Percentiles rank a stretch among this genome's conserved stretches.
These are phyloP conservation scores for Eutrigla gurnardus DNA, from an alignment of 2,797 vertebrate genomes.

Conservation along the genomic window DNA sequence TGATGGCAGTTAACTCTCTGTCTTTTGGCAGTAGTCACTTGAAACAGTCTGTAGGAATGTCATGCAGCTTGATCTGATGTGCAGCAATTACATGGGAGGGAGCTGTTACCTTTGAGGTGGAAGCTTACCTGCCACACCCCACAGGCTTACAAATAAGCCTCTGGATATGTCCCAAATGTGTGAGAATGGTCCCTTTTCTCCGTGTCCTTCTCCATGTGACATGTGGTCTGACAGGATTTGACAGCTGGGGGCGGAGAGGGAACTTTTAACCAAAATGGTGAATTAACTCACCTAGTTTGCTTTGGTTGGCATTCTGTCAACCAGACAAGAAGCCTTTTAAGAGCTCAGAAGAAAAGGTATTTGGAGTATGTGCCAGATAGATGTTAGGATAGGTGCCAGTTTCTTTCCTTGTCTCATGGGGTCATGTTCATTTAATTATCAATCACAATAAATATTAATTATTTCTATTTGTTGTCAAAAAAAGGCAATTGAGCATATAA, in stretches of 20 bases:
- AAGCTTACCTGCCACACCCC: slow-evolving; percentile 73
- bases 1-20: slow-evolving; percentile 56
- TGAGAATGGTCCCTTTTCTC: slow-evolving; percentile 58
- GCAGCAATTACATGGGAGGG: slow-evolving; percentile 75
- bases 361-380: slow-evolving; percentile 8
- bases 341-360: slow-evolving; percentile 33
- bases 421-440: not conserved
- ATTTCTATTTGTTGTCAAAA: slow-evolving; percentile 21
- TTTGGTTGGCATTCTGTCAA: slow-evolving; percentile 53
- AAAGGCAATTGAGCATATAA: slow-evolving; percentile 8
- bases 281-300: slow-evolving; percentile 50
- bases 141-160: slow-evolving; percentile 68
- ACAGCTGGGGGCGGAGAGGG: slow-evolving; percentile 43
- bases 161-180: slow-evolving; percentile 65
- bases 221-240: slow-evolving; percentile 57
- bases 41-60: slow-evolving; percentile 72
- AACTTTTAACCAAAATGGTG: slow-evolving; percentile 32
- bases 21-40: slow-evolving; percentile 63
- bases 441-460: not conserved
- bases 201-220: slow-evolving; percentile 34
- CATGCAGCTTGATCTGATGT: slow-evolving; percentile 72
- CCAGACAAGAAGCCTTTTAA: slow-evolving; percentile 44
- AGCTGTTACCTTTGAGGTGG: slow-evolving; percentile 70
- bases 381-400: slow-evolving; percentile 5
- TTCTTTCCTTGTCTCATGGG: slow-evolving; percentile 31